These are phyloP conservation scores for Neodiprion lecontei DNA, from an alignment of 1,140 invertebrate species.

Conservation along the genomic window DNA sequence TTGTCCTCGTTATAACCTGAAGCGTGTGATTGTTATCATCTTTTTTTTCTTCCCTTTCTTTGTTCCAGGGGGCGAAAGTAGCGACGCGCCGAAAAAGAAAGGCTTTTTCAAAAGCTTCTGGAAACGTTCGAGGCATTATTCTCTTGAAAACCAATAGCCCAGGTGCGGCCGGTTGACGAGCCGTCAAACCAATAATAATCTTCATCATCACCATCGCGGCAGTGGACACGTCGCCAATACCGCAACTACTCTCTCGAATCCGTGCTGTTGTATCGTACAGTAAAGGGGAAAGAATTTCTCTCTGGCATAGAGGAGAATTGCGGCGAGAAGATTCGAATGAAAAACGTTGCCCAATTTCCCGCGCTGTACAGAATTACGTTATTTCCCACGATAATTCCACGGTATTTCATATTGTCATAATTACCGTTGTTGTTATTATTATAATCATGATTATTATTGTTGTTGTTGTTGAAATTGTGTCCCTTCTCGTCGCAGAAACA, in stretches of 20 bases:
- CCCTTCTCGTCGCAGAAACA: too few relatives aligned
- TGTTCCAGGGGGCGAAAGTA: conserved; percentile 70
- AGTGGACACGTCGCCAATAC: conserved; percentile 43
- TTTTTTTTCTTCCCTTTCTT: conserved; percentile 15
- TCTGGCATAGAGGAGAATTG: background rate
- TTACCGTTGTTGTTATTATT: background rate
- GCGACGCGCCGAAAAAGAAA: conserved; percentile 76
- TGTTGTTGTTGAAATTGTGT: background rate
- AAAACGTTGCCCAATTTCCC: background rate
- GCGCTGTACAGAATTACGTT: background rate
- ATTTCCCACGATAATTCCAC: background rate
- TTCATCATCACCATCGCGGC: conserved; percentile 14
- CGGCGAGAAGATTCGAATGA: conserved; percentile 17
- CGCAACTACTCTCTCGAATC: conserved; percentile 45
- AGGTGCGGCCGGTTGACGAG: conserved; percentile 60
- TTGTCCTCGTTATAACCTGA: too few relatives aligned
- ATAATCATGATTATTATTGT: background rate
- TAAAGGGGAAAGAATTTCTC: conserved; percentile 28
- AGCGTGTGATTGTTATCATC: background rate
- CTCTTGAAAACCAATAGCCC: conserved; percentile 77
- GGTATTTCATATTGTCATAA: too few relatives aligned
- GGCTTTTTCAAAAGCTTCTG: conserved; percentile 85
- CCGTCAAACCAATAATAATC: conserved; percentile 34
- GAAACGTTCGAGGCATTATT: conserved; percentile 83
- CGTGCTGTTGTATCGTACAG: conserved; percentile 60